Conservation (phyloP, 2,888 invertebrate genomes). For the Epirrhoe alternata region DNA sequence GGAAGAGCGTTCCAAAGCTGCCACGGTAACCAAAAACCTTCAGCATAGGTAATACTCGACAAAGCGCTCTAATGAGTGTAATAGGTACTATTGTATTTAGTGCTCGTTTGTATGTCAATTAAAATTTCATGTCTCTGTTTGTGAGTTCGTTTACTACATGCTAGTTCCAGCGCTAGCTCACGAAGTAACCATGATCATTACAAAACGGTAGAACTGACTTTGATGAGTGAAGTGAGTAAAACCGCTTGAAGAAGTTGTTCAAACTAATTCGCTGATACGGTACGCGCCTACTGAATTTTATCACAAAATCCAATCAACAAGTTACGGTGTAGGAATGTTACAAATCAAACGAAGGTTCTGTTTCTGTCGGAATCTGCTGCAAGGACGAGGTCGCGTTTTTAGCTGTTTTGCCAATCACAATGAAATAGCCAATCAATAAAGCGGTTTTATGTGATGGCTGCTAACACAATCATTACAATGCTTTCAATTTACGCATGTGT, state of each 20-base stretch:
- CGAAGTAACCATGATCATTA: neutral
- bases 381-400: conserved; percentile 25
- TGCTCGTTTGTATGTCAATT: neutral
- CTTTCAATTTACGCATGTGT: conserved; percentile 1
- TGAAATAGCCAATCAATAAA: conserved; percentile 35
- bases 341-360: conserved; percentile 32
- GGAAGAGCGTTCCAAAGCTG: conserved; percentile 59
- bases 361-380: conserved; percentile 1
- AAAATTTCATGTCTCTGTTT: too few species aligned
- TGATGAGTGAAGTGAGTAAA: neutral
- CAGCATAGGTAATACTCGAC: conserved; percentile 41
- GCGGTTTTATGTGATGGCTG: conserved; percentile 33
- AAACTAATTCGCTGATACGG: conserved; percentile 18
- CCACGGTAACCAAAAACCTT: conserved; percentile 56
- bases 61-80: conserved; percentile 45
- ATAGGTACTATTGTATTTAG: neutral
- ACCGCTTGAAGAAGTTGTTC: conserved; percentile 34
- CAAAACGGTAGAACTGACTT: neutral
- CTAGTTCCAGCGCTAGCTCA: neutral
- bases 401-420: conserved; percentile 26
- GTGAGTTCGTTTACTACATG: too few species aligned
- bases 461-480: conserved; percentile 20
- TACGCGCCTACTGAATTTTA: neutral
- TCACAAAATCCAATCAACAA: conserved; percentile 2
- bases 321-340: conserved; percentile 8